Evolutionary conservation across 2,113 vertebrate species (phyloP), one percentile per base, ranked within the genome.

Genomic region (Sitta europaea): DNA sequence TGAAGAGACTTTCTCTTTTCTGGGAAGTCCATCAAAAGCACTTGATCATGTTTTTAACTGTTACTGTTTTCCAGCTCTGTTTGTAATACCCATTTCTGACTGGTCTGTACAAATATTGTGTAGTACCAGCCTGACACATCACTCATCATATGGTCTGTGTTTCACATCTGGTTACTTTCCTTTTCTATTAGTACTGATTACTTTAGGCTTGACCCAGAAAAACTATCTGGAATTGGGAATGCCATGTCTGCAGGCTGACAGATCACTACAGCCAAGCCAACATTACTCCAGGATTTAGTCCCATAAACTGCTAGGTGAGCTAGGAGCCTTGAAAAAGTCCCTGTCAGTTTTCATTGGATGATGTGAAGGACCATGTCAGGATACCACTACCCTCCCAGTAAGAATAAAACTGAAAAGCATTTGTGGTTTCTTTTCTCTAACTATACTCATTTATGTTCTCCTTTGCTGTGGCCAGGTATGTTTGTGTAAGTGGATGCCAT

Each of bases 381-480:
- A 71, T 73, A 63, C 75, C 79, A 42, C 79, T 76, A 43, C 63
- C 94, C 29, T 88, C 63, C 78, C 78, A 84, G 51, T 55, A 59
- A 95, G 81, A 97, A 96, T 97, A 97, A 97, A 97, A 76, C 13
- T 88, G 86, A 92, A 94, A 94, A 91, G 65, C 33, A 90, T 48
- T 75, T 83, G 67, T 3, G 19, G 58, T 88, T 93, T 88, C 90
- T 88, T 70, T 88, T 81, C 54, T 90, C 51, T 80, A 40, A 36
- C 20, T 89, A 1, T 24, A 50, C 19, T 79, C 29, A 14, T 47
- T 88, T 53, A 29, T 35, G 11, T 79, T 94, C 68, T 92, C 48
- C 29, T 82, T 72, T 91, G 67, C 77, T 2, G 0, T 21, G 66
- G 63, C 29, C 68, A 54, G 50, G 11, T 61, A 43, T 45, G 67